Evolutionary conservation across 2,888 invertebrate species (phyloP), one percentile per base, ranked within the genome.

Genomic region (Eupithecia abbreviata): DNA sequence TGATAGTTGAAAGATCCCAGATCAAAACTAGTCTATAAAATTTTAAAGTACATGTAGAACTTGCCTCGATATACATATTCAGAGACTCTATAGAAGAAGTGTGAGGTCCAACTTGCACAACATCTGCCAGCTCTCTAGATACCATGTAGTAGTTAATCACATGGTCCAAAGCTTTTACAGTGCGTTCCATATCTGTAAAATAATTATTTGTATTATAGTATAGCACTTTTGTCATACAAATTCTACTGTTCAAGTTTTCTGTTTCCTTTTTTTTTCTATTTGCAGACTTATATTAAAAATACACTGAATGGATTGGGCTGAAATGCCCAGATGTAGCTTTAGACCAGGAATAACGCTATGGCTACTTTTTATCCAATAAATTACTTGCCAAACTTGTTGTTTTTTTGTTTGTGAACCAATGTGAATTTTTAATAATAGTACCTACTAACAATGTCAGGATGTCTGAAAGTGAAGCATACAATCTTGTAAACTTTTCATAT

Each of bases 91-190:
- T 95, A 72, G 96, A 96, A 3, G 96, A 93, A 5, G 96, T 96
- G 47, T 96, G 96, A 0, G 98, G 98, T 9, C 99, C 98, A 80
- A 97, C 97, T 84, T 98, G 97, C 47, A 99, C 97, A 4, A 97
- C 96, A 82, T 97, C 96, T 79, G 98, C 98, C 6, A 99, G 97
- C 88, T 99, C 98, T 89, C 98, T 97, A 0, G 98, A 98, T 49
- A 99, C 98, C 93, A 98, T 98, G 90, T 99, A 99, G 89, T 98
- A 99, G 73, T 98, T 98, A 58, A 99, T 97, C 0, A 99, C 99
- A 91, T 98, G 98, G 87, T 99, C 99, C 83, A 99, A 91, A 30
- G 98, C 96, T 78, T 97, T 97, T 49, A 99, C 95, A 2, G 99
- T 98, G 82, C 97, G 96, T 85, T 99, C 99, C 91, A 99, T 98